Evolutionary conservation across 2,888 invertebrate species (phyloP), one percentile per base, ranked within the genome.

Genomic region (Lypha dubia): DNA sequence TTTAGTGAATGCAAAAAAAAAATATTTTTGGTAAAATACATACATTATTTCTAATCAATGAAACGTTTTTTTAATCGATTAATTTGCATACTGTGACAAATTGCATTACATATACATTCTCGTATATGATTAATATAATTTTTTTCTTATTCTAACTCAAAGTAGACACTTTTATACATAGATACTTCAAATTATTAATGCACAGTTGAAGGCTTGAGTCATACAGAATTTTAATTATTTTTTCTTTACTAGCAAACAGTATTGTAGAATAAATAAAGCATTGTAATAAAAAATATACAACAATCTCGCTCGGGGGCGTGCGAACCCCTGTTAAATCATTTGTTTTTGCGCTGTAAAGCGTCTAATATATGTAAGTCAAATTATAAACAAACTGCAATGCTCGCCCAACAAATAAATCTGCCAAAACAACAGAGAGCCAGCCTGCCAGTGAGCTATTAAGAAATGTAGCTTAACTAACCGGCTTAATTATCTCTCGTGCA

Each of bases 251-350:
- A 76, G 32, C 22, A 67, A 79, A 79, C 62, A 68, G 49, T 41
- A 38, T 13, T 70, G 38, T 68, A 62, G 38, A 73, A 74, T 79
- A 58, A 56, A 65, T 53, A 79, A 68, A 70, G 32, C 71, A 76
- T 79, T 77, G 83, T 62, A 71, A 76, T 79, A 71, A 73, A 67
- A 65, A 73, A 41, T 38, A 63, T 15, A 62, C 22, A 41, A 32
- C n/a, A 77, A 77, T 79, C 63, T 81, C 79, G 81, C 77, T 81
- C 77, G 84, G 81, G 81, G 81, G 81, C 84, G 84, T 84, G 84
- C 70, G 81, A 84, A 77, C 32, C 77, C 56, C 74, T 84, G 74
- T 81, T 68, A 63, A 56, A 75, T 63, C 83, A 58, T 73, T 71
- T 63, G 13, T 44, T 80, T 62, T 68, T 75, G 76, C 65, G 35